Percentiles rank a stretch among this genome's conserved stretches.
Conservation (phyloP, 2,113 vertebrate species). For the Microcebus jonahi region DNA sequence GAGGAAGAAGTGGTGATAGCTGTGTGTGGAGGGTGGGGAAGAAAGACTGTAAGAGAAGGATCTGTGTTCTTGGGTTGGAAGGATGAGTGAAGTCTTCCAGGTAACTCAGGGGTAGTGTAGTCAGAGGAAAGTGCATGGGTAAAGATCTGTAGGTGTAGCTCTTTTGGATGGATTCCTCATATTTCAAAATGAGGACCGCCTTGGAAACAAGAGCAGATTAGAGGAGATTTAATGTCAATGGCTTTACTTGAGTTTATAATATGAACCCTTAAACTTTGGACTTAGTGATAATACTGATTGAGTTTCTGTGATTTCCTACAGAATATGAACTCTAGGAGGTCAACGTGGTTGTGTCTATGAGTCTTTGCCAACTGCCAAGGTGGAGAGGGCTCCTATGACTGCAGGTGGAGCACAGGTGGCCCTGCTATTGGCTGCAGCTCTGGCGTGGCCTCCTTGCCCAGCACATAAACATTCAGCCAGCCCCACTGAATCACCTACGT, state of each 20-base stretch:
- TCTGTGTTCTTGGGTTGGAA: background rate
- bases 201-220: background rate
- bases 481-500: background rate
- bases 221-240: background rate
- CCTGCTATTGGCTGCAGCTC: background rate
- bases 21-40: background rate
- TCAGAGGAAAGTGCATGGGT: background rate
- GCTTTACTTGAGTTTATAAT: background rate
- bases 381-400: fast-evolving
- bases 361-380: background rate
- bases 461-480: background rate
- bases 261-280: background rate
- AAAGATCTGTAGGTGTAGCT: background rate
- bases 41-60: background rate
- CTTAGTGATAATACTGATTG: background rate
- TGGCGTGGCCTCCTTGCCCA: background rate
- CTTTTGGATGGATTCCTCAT: background rate
- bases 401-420: too few relatives aligned
- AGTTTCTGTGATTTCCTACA: background rate
- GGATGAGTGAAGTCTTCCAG: background rate
- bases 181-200: background rate
- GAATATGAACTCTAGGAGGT: background rate
- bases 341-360: background rate
- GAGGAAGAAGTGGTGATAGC: background rate
- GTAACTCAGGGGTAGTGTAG: background rate